Conservation (phyloP, 53 echinoderm and acorn worm genomes). For the Paelopatides confundens region DNA sequence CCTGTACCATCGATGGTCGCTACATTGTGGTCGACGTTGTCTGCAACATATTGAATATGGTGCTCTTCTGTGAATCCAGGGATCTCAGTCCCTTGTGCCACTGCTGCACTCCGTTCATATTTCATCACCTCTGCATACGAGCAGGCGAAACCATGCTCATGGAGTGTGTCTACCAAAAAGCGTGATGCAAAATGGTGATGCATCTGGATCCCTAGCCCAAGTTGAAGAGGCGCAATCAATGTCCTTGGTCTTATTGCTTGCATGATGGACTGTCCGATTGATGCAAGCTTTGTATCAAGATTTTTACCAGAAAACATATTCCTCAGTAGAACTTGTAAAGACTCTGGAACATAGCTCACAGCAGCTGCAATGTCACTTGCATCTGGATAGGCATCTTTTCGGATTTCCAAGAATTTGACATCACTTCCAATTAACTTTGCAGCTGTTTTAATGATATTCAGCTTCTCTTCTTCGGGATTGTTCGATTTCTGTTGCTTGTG, state of each 20-base stretch:
- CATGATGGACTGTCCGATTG: constrained; percentile 42
- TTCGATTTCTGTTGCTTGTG: not conserved
- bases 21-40: constrained; percentile 46
- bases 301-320: constrained; percentile 4
- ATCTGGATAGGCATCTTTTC: not conserved
- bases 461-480: not conserved
- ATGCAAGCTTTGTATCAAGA: not conserved
- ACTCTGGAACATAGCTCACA: not conserved
- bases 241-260: constrained; percentile 28
- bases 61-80: not conserved
- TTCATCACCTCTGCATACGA: constrained; percentile 20
- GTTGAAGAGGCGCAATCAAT: constrained; percentile 7
- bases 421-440: constrained; percentile 1
- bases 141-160: constrained; percentile 23
- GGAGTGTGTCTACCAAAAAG: constrained; percentile 22
- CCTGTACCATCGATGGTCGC: constrained; percentile 14
- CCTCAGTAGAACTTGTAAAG: not conserved
- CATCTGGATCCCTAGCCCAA: constrained; percentile 20
- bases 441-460: not conserved
- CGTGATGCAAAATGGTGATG: constrained; percentile 11
- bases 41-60: constrained; percentile 15
- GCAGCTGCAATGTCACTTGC: not conserved
- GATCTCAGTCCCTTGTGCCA: constrained; percentile 10
- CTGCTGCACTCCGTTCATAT: constrained; percentile 47
- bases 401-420: not conserved